Conservation (phyloP, 2,113 vertebrate species). For the Telmatochromis sp. region DNA sequence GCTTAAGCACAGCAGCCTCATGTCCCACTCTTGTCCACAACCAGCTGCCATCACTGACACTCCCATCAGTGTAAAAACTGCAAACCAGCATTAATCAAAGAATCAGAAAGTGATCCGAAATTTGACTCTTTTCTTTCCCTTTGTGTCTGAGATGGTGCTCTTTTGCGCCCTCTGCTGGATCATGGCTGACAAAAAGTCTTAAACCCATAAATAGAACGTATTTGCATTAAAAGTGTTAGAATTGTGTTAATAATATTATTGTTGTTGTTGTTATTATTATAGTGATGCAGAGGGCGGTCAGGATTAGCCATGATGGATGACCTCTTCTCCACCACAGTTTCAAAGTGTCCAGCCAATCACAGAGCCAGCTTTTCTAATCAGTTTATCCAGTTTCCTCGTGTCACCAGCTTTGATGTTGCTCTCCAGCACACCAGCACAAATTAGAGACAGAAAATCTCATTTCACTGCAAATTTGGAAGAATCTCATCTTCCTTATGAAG, state of each 20-base stretch:
- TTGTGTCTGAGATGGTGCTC: background rate
- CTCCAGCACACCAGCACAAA: background rate
- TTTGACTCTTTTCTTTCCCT: background rate
- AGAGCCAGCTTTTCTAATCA: background rate
- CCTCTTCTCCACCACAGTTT: background rate
- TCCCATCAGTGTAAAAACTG: background rate
- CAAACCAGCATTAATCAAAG: background rate
- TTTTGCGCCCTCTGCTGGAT: slow-evolving; percentile 22
- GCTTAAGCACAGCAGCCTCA: background rate
- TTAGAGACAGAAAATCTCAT: background rate
- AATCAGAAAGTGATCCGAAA: background rate
- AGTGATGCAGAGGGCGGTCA: accelerated
- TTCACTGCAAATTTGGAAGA: background rate
- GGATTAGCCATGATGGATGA: background rate
- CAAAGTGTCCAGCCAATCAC: background rate
- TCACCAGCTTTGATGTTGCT: background rate
- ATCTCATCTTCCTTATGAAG: background rate
- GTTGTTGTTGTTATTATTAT: background rate
- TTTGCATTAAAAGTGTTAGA: background rate
- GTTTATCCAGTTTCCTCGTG: background rate
- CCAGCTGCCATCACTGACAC: background rate
- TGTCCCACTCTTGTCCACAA: background rate
- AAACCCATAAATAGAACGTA: background rate
- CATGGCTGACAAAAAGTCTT: background rate
- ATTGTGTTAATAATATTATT: background rate